Evolutionary conservation across 2,888 invertebrate species (phyloP), one percentile per base, ranked within the genome.

Genomic region (Vannuccia rotundouncinata): DNA sequence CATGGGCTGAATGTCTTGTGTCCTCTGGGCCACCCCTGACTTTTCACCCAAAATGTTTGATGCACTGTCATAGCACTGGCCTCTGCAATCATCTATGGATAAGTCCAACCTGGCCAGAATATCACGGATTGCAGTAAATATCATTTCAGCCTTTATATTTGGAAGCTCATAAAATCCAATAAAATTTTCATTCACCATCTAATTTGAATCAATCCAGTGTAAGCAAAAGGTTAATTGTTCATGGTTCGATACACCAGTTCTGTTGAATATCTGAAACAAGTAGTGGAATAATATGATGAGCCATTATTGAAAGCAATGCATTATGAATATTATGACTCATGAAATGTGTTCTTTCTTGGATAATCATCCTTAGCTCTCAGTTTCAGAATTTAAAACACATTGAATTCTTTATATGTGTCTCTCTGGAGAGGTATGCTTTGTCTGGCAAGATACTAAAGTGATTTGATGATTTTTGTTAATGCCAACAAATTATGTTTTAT

Each of bases 21-120:
- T 75, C 28, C 22, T 75, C 31, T 75, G 29, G 29, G 76, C 76
- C 29, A 75, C 76, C 29, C 76, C 29, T 30, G 76, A 30, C 76
- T 75, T 75, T 30, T 31, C 29, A 31, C 76, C 76, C 13, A 75
- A 30, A n/a, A 75, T 75, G 76, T 75, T 75, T 17, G 76, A 29
- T 30, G 76, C 76, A 5, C 76, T 29, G 22, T 75, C 76, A 27
- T 75, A 75, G 76, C 76, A 75, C 29, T 75, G 76, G 29, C 76
- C 76, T 75, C 76, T 75, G 76, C 76, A 75, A 31, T 75, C 31
- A 75, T 75, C 31, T 75, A 75, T 25, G 45, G 76, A 31, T 75
- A 75, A 31, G n/a, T 27, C 30, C 31, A 75, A 75, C 31, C 76
- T 75, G 30, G 45, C 30, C 31, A 75, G 76, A 31, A 75, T 75